Base-by-base conservation (phyloP, 1,140 invertebrate species). In the Bombus fervidus region DNA sequence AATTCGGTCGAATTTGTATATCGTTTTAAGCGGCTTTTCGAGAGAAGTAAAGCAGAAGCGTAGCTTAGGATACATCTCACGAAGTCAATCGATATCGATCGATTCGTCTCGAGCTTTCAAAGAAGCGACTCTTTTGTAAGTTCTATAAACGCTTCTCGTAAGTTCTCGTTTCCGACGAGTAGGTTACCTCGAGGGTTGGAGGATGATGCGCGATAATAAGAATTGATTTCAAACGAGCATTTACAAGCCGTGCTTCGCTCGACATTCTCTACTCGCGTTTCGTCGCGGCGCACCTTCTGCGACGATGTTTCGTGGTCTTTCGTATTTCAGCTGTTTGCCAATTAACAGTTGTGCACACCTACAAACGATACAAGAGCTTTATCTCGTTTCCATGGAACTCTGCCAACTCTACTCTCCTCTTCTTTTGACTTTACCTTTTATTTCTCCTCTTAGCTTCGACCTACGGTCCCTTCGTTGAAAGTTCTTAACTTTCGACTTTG, bases 401-500 rank as follows among this genome's bases (percentile, higher is more conserved):
- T 6, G 28, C 28, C 57, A 80, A 31, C 9, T 13, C 15, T 43
- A 47, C 31, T 72, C 28, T 10, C 72, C 57, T 77, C 62, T 77
- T 81, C 64, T n/a, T 41, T 81, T 28, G 41, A n/a, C 31, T 64
- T 75, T 81, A 81, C 68, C 25, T 74, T 68, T 82, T 75, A 43
- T 62, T 74, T 74, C 71, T 76, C 79, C 73, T 86, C 39, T 53
- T n/a, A 43, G 41, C 64, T 18, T 47, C 72, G 34, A 41, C 64
- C 25, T 59, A 34, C 13, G 6, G 3, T n/a, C 31, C 53, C 53
- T 72, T 57, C 72, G 69, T 78, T 86, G 57, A 89, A 87, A 87
- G 53, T 89, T 89, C 68, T 78, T 84, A 74, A 87, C 78, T 68
- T 68, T 68, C 66, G 66, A 85, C 85, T 89, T 84, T 68, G 73